Conservation (phyloP, 2,888 invertebrate genomes). For the Minunthozetes semirufus region DNA sequence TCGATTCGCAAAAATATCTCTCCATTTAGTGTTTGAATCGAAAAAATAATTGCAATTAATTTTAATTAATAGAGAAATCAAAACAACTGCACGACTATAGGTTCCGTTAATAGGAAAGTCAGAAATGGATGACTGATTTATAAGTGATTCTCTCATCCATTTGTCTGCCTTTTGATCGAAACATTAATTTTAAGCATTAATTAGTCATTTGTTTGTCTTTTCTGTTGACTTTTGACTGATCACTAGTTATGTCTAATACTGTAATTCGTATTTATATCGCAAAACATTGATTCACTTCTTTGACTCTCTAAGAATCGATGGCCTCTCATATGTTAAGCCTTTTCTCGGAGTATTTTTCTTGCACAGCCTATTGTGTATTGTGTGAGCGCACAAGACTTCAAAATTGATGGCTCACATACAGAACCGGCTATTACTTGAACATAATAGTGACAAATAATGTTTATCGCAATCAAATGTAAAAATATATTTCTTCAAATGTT, state of each 20-base stretch:
- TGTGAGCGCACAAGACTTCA: neutral
- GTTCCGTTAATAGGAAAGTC: too few species aligned
- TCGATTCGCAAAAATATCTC: too few species aligned
- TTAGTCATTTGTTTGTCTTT: neutral
- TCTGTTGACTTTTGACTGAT: neutral
- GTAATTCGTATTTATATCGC: neutral
- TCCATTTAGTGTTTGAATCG: neutral
- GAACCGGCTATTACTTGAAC: neutral
- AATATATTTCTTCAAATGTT: neutral
- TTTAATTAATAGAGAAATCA: neutral
- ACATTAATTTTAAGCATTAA: neutral
- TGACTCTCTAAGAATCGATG: neutral
- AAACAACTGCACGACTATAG: neutral
- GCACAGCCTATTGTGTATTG: neutral
- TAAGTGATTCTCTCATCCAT: too few species aligned
- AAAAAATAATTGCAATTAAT: neutral
- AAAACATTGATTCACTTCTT: neutral
- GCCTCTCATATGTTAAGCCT: neutral
- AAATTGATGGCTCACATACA: neutral
- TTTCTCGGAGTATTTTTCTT: neutral
- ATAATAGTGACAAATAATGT: constrained; percentile 22
- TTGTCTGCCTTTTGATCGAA: too few species aligned
- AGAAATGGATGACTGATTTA: too few species aligned
- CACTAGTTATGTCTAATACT: too few species aligned
- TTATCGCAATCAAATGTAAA: neutral